Evolutionary conservation across 2,113 vertebrate genomes (phyloP).

Genomic region (Phaethon lepturus): DNA sequence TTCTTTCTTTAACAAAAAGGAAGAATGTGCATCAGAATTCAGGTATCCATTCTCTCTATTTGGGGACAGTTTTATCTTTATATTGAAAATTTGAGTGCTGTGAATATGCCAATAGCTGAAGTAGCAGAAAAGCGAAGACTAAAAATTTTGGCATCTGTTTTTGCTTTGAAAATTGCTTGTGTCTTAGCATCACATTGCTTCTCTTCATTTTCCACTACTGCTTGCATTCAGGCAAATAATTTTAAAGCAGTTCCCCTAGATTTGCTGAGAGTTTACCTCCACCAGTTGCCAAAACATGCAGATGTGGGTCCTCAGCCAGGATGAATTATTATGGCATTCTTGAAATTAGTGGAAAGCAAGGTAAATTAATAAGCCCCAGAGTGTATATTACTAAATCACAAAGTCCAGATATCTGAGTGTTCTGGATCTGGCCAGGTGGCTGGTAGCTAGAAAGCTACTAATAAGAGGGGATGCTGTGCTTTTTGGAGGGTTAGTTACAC

Average conservation of each 20-base stretch:
- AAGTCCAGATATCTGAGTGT: background rate
- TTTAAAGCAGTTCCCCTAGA: background rate
- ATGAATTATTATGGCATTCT: background rate
- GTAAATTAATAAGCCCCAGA: background rate
- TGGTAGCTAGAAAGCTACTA: background rate
- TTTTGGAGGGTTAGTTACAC: background rate
- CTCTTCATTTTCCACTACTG: background rate
- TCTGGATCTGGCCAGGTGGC: background rate
- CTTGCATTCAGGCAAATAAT: background rate
- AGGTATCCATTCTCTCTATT: background rate
- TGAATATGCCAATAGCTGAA: background rate
- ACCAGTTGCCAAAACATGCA: background rate
- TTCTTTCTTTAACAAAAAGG: conserved; percentile 80
- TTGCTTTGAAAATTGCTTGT: background rate
- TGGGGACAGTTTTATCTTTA: background rate
- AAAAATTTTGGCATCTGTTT: background rate
- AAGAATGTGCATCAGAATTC: conserved; percentile 30
- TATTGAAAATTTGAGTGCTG: background rate
- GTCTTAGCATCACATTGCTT: background rate
- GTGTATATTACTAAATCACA: background rate
- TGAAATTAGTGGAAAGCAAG: background rate
- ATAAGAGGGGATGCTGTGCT: background rate
- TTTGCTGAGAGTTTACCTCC: background rate
- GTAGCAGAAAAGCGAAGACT: background rate
- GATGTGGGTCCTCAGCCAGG: background rate